A percentile compares a stretch with the other conserved stretches of the same genome.
Conservation (phyloP, 2,888 invertebrate species). For the Tenthredo mesomela region DNA sequence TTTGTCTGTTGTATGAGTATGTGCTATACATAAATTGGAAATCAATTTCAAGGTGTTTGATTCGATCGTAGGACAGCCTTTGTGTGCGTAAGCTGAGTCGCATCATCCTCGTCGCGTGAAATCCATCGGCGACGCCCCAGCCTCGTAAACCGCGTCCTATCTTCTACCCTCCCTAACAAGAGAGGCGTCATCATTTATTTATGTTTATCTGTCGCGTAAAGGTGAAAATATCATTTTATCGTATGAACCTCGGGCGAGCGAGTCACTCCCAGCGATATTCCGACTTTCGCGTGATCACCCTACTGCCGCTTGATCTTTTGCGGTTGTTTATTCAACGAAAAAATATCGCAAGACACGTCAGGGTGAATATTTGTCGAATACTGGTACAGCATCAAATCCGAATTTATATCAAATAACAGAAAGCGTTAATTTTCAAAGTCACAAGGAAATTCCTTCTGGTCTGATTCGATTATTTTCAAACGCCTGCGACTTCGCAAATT, state of each 20-base stretch:
- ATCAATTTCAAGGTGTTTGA: slow-evolving; percentile 34
- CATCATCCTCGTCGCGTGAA: slow-evolving; percentile 53
- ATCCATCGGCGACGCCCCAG: slow-evolving; percentile 56
- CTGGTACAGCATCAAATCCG: neutral
- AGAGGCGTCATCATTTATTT: slow-evolving; percentile 52
- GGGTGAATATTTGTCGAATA: neutral
- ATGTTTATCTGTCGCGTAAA: slow-evolving; percentile 47
- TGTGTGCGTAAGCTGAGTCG: slow-evolving; percentile 41
- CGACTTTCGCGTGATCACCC: slow-evolving; percentile 6
- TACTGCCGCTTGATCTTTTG: neutral
- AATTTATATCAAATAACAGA: neutral
- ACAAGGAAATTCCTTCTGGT: neutral
- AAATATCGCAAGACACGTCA: neutral
- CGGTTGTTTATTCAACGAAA: neutral
- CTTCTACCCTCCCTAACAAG: slow-evolving; percentile 49
- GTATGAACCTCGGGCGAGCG: slow-evolving; percentile 32
- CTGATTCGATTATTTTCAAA: neutral
- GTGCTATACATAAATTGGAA: slow-evolving; percentile 14
- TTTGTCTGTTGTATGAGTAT: neutral
- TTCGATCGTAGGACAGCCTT: slow-evolving; percentile 26
- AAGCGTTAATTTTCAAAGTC: neutral
- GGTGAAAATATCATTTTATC: slow-evolving; percentile 51
- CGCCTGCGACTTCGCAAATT: neutral
- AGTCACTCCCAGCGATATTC: slow-evolving; percentile 36
- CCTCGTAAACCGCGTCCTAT: slow-evolving; percentile 57